phyloP scores from a whole-genome alignment of 2,888 invertebrate genomes.

The Lasioglossum leucozonium region DNA sequence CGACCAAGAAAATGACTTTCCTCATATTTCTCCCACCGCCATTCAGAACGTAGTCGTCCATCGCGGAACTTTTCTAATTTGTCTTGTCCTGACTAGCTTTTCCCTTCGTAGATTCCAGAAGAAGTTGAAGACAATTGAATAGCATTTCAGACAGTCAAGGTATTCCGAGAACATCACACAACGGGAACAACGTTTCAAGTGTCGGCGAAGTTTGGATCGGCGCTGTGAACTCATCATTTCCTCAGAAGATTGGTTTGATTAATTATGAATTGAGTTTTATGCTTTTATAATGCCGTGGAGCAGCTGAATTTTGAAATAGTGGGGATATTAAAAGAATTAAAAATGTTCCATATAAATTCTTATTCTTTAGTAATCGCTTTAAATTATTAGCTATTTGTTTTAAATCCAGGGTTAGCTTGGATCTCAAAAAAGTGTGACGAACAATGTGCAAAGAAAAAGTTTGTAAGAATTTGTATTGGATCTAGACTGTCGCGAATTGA shows the following conservation, averaged over 20 bases:
- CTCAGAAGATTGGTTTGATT: background rate
- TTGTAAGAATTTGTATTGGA: too few relatives aligned
- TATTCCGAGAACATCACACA: background rate
- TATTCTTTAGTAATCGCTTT: too few relatives aligned
- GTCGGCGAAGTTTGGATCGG: background rate
- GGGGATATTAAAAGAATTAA: background rate
- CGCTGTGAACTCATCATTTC: background rate
- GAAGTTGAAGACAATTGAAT: background rate
- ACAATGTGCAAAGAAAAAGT: too few relatives aligned
- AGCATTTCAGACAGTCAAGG: background rate
- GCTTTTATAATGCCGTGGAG: too few relatives aligned
- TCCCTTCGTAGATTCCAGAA: background rate
- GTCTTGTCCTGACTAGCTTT: background rate
- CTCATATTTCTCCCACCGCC: background rate
- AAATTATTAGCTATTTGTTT: too few relatives aligned
- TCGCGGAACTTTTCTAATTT: slow-evolving; percentile 9
- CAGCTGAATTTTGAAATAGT: too few relatives aligned
- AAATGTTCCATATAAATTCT: too few relatives aligned
- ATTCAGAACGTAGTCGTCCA: slow-evolving; percentile 23
- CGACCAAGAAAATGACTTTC: background rate
- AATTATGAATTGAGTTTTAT: background rate
- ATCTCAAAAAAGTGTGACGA: too few relatives aligned
- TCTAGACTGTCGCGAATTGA: too few relatives aligned
- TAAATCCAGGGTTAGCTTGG: too few relatives aligned
- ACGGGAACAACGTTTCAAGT: background rate